Conservation (phyloP, 2,888 invertebrate species). For the Rhingia rostrata region DNA sequence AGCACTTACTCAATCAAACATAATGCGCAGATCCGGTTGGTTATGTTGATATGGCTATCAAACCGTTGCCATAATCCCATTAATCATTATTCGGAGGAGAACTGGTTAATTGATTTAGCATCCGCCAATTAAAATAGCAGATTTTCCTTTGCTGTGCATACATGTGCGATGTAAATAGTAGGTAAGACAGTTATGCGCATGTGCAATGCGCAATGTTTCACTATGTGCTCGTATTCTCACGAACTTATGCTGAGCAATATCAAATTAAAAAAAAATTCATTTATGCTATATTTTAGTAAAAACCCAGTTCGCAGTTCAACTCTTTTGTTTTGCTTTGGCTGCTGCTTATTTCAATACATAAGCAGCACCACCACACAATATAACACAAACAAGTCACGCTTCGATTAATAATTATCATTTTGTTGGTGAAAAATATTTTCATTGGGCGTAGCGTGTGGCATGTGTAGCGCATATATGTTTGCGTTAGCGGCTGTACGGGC, state of each 20-base stretch:
- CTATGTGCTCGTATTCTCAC: slow-evolving; percentile 35
- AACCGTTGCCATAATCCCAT: slow-evolving; percentile 57
- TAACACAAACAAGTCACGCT: slow-evolving; percentile 71
- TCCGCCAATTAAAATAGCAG: slow-evolving; percentile 71
- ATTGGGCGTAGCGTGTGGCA: slow-evolving; percentile 68
- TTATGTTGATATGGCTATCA: slow-evolving; percentile 63
- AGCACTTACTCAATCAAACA: slow-evolving; percentile 39
- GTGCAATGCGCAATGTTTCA: background rate
- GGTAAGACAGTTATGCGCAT: too few relatives aligned
- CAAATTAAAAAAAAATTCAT: slow-evolving; percentile 41
- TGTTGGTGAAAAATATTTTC: slow-evolving; percentile 67
- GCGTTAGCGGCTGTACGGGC: slow-evolving; percentile 6
- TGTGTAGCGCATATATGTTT: slow-evolving; percentile 27
- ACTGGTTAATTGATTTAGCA: slow-evolving; percentile 74
- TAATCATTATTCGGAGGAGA: slow-evolving; percentile 72
- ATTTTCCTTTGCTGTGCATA: slow-evolving; percentile 43
- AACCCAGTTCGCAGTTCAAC: slow-evolving; percentile 61
- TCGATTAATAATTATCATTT: slow-evolving; percentile 74
- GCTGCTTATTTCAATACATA: slow-evolving; percentile 20
- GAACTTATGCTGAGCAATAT: slow-evolving; percentile 25
- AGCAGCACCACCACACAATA: slow-evolving; percentile 42
- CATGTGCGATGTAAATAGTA: slow-evolving; percentile 15
- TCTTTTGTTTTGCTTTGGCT: slow-evolving; percentile 65
- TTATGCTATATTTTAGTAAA: slow-evolving; percentile 50
- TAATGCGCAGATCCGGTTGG: slow-evolving; percentile 63